phyloP scores from a whole-genome alignment of 2,888 invertebrate species.

The Tachystola acroxantha region DNA sequence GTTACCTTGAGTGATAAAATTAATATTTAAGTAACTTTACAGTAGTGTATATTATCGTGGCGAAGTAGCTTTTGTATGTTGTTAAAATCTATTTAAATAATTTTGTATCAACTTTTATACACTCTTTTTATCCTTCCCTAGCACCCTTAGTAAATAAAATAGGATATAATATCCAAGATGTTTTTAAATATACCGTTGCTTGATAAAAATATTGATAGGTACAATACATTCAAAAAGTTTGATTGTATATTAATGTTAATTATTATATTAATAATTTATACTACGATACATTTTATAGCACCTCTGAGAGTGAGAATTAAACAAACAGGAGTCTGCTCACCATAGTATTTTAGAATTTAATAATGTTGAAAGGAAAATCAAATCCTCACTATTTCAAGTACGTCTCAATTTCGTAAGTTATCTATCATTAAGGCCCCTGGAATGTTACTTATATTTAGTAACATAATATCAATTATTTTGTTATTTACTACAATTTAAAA shows the following conservation, averaged over 20 bases:
- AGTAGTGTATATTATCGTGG: constrained; percentile 53
- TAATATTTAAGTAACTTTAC: constrained; percentile 59
- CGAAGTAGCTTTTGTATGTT: constrained; percentile 76
- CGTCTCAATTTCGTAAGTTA: no score
- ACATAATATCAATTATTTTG: not conserved
- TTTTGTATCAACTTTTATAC: constrained; percentile 76
- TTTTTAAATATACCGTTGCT: not conserved
- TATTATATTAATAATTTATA: no score
- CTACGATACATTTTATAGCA: no score
- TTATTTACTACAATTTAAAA: not conserved
- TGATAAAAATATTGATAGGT: no score
- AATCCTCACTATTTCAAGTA: no score
- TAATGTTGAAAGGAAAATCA: no score
- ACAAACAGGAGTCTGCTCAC: no score
- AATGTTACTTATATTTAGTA: not conserved
- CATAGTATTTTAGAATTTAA: no score
- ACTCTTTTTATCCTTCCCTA: constrained; percentile 76
- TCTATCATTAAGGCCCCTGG: no score
- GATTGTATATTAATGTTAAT: no score
- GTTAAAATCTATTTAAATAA: constrained; percentile 68
- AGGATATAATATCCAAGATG: constrained; percentile 1
- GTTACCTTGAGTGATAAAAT: constrained; percentile 60
- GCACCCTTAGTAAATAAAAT: constrained; percentile 61
- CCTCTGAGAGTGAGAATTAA: no score
- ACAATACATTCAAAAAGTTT: no score